Percentiles rank a stretch among this genome's conserved stretches.
These are phyloP conservation scores for Neolamprologus fasciatus DNA, from an alignment of 2,113 vertebrate species.

Conservation along the genomic window DNA sequence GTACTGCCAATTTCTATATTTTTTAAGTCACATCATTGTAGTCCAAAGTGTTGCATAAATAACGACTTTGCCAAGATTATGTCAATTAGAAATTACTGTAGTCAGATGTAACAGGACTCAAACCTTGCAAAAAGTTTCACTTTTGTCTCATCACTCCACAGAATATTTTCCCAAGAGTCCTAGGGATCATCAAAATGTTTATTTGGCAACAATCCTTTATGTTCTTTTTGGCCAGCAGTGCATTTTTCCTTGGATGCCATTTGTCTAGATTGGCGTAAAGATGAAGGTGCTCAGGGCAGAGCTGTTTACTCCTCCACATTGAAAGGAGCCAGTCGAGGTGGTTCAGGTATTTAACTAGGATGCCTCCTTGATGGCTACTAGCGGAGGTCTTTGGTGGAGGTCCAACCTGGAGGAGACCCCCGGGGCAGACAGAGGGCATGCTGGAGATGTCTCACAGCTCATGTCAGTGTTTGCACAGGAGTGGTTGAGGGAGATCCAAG, in stretches of 20 bases:
- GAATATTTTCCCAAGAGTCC: neutral
- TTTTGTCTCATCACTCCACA: neutral
- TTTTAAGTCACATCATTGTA: neutral
- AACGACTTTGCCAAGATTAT: neutral
- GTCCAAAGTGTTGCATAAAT: neutral
- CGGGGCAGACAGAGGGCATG: neutral
- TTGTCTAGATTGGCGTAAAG: neutral
- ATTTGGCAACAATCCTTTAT: neutral
- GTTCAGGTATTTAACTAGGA: neutral
- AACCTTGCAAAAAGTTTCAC: neutral
- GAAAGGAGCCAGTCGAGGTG: neutral
- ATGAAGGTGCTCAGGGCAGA: neutral
- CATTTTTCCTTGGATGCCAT: neutral
- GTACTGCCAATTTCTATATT: neutral
- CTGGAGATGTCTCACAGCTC: neutral
- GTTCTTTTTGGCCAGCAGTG: neutral
- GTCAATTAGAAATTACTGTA: neutral
- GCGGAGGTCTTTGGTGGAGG: neutral
- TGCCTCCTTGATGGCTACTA: neutral
- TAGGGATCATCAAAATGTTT: neutral
- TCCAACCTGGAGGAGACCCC: neutral
- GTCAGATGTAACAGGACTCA: neutral
- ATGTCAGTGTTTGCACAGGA: neutral
- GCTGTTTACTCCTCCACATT: neutral
- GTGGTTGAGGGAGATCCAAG: neutral